Base-by-base conservation (phyloP, 2,888 invertebrate species). In the Sisyra terminalis region DNA sequence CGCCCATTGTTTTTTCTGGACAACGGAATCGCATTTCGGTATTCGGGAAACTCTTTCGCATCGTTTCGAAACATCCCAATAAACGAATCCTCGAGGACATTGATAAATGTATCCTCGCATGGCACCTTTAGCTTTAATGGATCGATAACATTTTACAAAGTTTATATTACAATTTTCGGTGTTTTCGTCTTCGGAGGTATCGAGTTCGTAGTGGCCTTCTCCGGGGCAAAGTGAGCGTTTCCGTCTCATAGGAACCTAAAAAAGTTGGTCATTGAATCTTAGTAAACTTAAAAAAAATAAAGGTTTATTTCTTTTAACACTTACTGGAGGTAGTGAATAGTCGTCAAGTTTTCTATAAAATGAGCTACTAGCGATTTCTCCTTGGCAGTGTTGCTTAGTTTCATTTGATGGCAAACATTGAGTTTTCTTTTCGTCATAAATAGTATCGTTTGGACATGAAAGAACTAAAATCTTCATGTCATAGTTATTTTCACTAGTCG, bases 31-130 rank as follows among this genome's bases (percentile, higher is more conserved):
- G 85, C 85, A 86, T 53, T 72, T 71, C 43, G 69, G 66, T 40
- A 84, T 60, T 53, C 70, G 71, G 36, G 66, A 61, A 1, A 65
- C 63, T 35, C 71, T 69, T 60, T 87, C 86, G 56, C 86, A 87
- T 53, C 78, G 69, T 58, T 77, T 73, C 51, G 83, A 85, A 3
- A 81, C 72, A 35, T 77, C 70, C 83, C 84, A 86, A 56, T 78
- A 88, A 3, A 77, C 69, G 51, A 74, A 84, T 35, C 77, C 76
- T 51, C 73, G 65, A 1, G 87, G 87, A 60, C 88, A 88, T 53
- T 78, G 78, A 57, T 78, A 77, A 10, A 87, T 64, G 51, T 73
- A 74, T 11, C 81, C 86, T 58, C 75, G 67, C 50, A 82, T 57
- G 42, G 62, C 67, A 29, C 59, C 55, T 37, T 65, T 67, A 2